Conservation (phyloP, 2,113 vertebrate species). For the Prionailurus viverrinus region DNA sequence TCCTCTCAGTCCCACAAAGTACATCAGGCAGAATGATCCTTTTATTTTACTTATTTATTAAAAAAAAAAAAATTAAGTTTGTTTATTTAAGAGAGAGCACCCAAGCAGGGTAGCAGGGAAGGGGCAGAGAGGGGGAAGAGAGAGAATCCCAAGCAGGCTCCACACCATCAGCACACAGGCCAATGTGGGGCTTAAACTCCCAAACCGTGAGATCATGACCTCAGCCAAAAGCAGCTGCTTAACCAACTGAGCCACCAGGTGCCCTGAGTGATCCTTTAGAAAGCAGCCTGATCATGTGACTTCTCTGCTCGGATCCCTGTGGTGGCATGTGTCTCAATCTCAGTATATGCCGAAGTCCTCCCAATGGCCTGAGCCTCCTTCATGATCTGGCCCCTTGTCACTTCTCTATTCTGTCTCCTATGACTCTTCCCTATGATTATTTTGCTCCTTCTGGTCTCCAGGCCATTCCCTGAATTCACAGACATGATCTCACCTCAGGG, state of each 20-base stretch:
- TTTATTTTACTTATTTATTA: background rate
- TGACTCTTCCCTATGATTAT: background rate
- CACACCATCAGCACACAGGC: no score
- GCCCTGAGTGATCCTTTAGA: background rate
- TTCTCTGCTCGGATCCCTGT: background rate
- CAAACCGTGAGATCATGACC: no score
- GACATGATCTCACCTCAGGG: background rate
- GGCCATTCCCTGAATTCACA: background rate
- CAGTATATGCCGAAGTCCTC: no score
- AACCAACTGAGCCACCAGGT: no score
- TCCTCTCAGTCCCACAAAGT: background rate
- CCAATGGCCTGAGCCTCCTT: rapidly evolving
- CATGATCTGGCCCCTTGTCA: background rate
- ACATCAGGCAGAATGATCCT: background rate
- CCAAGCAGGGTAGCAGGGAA: no score
- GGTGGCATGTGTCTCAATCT: rapidly evolving
- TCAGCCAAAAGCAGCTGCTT: no score
- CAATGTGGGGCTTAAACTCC: no score
- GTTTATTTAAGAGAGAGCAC: no score
- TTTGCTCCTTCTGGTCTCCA: background rate
- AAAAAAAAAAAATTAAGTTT: no score
- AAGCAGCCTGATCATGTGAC: background rate
- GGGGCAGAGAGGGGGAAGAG: no score
- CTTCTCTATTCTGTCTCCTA: background rate
- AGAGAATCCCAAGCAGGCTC: no score